Evolutionary conservation across 2,888 invertebrate genomes (phyloP), one percentile per base, ranked within the genome.

Genomic region (Drosophila mimetica): DNA sequence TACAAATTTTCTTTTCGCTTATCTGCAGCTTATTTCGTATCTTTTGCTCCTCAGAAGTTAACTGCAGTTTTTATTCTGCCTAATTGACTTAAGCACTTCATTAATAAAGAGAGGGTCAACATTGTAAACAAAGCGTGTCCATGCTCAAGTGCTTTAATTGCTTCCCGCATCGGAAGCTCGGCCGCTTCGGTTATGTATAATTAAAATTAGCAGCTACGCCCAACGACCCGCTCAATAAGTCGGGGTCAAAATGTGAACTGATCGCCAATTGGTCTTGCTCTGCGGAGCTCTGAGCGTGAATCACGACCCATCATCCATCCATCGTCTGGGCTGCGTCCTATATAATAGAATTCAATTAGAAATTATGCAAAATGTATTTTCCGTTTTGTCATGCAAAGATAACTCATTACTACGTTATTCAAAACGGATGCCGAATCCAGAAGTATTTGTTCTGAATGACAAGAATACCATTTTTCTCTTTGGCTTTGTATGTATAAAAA

Each of bases 111-210:
- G 52, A 37, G 36, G 44, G 70, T 71, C 73, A 73, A 11, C 30
- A 39, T 47, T 42, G 61, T 69, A 64, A 75, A 60, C 60, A 76
- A 54, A 60, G 77, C 69, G 80, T 83, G 74, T 51, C 64, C 42
- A 28, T 42, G 37, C 28, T 48, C 50, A 86, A 80, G 73, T 77
- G 76, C 64, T 69, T 64, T 87, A 82, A 87, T 85, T 87, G 86
- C 71, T 82, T 87, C 88, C 81, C 87, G 81, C 81, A 82, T 87
- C 88, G 88, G 86, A 87, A 87, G 83, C 79, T 67, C 25, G 48
- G 51, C 11, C 37, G 51, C 58, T 41, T 30, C 13, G 60, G 57
- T 58, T 71, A 4, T 30, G 30, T 30, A 76, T 85, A 82, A 82
- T 87, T 82, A 82, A 82, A 72, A 87, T 85, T 72, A 59, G 76